These are phyloP conservation scores for Pristionchus pacificus DNA, from an alignment of 1,140 invertebrate species.

Conservation along the genomic window DNA sequence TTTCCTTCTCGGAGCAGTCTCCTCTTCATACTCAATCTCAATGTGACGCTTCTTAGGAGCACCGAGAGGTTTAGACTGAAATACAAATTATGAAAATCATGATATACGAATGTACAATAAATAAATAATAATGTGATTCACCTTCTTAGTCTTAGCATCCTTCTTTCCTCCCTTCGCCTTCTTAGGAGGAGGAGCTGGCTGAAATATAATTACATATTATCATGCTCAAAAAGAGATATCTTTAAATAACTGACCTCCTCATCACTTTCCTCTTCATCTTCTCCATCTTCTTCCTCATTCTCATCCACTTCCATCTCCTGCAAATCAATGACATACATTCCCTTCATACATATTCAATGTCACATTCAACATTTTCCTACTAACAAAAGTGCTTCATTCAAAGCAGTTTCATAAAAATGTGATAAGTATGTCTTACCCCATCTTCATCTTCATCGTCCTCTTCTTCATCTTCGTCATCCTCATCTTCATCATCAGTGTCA, in stretches of 20 bases:
- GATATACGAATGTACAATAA: neutral
- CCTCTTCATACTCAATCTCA: conserved; percentile 37
- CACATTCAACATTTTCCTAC: too few species aligned
- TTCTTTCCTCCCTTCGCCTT: conserved; percentile 20
- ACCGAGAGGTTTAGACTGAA: neutral
- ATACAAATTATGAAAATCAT: neutral
- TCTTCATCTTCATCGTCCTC: conserved; percentile 33
- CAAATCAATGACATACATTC: neutral
- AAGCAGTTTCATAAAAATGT: neutral
- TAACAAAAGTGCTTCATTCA: too few species aligned
- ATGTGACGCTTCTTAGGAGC: conserved; percentile 17
- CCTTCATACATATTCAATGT: neutral
- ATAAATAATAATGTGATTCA: too few species aligned
- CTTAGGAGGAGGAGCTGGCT: conserved; percentile 16
- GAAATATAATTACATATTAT: too few species aligned
- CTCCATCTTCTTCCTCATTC: conserved; percentile 22
- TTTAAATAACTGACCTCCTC: too few species aligned
- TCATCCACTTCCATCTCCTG: conserved; percentile 18
- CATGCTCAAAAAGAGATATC: too few species aligned
- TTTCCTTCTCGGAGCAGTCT: conserved; percentile 16
- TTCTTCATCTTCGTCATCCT: conserved; percentile 23
- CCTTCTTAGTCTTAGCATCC: neutral
- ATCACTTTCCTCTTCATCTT: neutral
- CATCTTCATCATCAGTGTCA: conserved; percentile 34
- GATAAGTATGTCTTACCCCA: conserved; percentile 11